Percentiles rank a stretch among this genome's conserved stretches.
These are phyloP conservation scores for Andricus curvator DNA, from an alignment of 2,888 invertebrate genomes.

Conservation along the genomic window DNA sequence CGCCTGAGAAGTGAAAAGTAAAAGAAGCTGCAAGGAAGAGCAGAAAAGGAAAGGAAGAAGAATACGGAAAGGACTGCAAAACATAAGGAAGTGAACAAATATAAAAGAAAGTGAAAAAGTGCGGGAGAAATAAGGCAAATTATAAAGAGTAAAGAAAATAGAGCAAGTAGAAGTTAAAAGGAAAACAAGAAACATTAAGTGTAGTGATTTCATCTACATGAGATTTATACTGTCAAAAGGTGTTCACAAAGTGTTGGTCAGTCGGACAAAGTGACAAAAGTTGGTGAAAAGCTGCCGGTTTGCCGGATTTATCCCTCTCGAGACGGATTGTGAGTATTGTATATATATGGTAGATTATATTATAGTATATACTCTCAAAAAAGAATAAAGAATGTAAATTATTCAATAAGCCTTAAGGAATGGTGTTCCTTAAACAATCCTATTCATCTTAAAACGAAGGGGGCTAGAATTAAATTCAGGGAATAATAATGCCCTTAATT, in stretches of 20 bases:
- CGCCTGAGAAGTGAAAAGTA: not conserved
- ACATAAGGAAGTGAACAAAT: not conserved
- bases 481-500: constrained; percentile 20
- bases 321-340: not conserved
- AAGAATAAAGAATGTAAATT: not conserved
- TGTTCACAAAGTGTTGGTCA: not conserved
- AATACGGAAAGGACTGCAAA: not conserved
- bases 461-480: constrained; percentile 1
- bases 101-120: not conserved
- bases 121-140: not conserved
- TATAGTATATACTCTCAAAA: not conserved
- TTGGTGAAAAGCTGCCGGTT: not conserved
- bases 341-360: too few species aligned
- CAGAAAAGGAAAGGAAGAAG: not conserved
- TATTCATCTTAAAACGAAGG: not conserved
- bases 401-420: not conserved
- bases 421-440: not conserved
- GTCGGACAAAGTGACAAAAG: constrained; percentile 5
- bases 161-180: not conserved
- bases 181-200: not conserved
- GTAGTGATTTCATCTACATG: not conserved
- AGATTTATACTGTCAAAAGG: not conserved
- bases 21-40: not conserved
- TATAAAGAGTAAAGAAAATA: not conserved
- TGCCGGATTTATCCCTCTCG: not conserved